Evolutionary conservation across 2,113 vertebrate species (phyloP).

Genomic region (Pteruthius melanotis): DNA sequence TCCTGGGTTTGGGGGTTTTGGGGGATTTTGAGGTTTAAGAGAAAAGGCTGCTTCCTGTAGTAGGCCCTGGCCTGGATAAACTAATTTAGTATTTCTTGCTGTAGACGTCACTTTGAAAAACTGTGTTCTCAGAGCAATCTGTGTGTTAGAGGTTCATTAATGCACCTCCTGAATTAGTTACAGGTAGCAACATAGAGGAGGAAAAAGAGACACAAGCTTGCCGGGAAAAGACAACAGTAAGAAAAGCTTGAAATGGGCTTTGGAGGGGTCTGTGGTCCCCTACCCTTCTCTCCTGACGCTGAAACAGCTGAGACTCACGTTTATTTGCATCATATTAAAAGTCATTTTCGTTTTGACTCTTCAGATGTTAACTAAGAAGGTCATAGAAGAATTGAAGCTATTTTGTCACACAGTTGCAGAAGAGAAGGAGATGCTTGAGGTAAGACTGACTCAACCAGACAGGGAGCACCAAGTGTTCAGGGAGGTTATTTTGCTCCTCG

Average conservation of each 20-base stretch:
- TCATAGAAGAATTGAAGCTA: constrained; percentile 58
- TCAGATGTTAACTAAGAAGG: constrained; percentile 66
- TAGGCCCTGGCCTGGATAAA: neutral
- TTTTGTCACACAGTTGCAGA: constrained; percentile 63
- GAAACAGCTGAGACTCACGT: neutral
- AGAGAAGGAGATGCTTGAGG: constrained; percentile 69
- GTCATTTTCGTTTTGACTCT: neutral
- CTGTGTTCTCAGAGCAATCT: neutral
- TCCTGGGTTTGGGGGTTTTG: neutral
- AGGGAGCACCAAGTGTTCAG: neutral
- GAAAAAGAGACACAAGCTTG: neutral
- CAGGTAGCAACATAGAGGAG: constrained; percentile 49
- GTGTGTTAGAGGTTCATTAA: neutral
- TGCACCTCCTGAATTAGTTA: neutral
- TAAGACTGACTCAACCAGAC: neutral
- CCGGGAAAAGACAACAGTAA: constrained; percentile 63
- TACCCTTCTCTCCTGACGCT: neutral
- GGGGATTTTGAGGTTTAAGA: neutral
- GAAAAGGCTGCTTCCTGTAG: neutral
- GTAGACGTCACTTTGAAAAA: neutral
- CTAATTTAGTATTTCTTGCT: neutral
- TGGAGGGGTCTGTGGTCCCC: neutral
- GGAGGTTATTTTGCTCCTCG: neutral
- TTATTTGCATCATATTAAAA: neutral
- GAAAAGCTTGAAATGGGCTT: neutral